Conservation (phyloP, 2,113 vertebrate genomes). For the Gopherus flavomarginatus region DNA sequence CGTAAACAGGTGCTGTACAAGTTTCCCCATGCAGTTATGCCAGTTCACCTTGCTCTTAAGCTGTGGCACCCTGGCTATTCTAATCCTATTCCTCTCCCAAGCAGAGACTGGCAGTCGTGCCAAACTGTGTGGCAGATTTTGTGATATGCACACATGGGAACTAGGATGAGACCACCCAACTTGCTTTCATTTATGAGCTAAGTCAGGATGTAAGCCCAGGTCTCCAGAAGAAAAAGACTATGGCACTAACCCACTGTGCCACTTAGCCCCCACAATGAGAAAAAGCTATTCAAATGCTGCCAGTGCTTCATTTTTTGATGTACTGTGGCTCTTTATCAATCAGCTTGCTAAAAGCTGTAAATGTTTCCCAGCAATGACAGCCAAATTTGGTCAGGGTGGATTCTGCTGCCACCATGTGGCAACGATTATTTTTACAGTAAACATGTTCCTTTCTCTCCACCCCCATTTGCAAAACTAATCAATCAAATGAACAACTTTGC, state of each 20-base stretch:
- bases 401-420: slow-evolving; percentile 75
- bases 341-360: background rate
- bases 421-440: background rate
- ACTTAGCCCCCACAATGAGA: slow-evolving; percentile 57
- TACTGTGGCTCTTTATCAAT: slow-evolving; percentile 45
- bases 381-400: background rate
- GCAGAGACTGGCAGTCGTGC: slow-evolving; percentile 25
- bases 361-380: slow-evolving; percentile 27
- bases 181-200: slow-evolving; percentile 63
- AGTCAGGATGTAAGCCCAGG: slow-evolving; percentile 49
- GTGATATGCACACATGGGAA: slow-evolving; percentile 64
- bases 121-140: slow-evolving; percentile 62
- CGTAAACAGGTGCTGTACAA: background rate
- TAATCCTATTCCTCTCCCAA: slow-evolving; percentile 20
- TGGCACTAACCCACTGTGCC: slow-evolving; percentile 67
- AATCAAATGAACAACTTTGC: background rate
- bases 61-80: background rate
- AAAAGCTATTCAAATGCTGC: slow-evolving; percentile 55
- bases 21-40: background rate
- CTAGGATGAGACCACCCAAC: slow-evolving; percentile 77
- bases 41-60: fast-evolving
- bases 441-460: fast-evolving
- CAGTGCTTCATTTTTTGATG: slow-evolving; percentile 27
- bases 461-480: background rate
- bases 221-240: slow-evolving; percentile 61